Percentiles rank a stretch among this genome's conserved stretches.
Evolutionary conservation across 2,113 vertebrate genomes (phyloP).

Genomic region (Phyllopteryx taeniolatus): DNA sequence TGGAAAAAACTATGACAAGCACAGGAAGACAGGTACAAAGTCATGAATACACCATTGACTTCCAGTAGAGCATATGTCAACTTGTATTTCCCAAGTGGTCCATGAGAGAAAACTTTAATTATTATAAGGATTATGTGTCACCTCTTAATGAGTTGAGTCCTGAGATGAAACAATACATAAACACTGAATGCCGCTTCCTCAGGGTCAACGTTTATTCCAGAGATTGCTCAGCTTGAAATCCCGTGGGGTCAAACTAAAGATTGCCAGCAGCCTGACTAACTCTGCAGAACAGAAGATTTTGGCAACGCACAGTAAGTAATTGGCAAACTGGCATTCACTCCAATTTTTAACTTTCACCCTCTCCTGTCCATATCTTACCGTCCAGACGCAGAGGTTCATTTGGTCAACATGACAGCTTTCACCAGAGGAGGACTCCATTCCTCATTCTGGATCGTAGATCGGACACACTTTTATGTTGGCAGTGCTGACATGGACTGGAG

Average conservation of each 20-base stretch:
- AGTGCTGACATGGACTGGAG: conserved; percentile 87
- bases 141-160: conserved; percentile 38
- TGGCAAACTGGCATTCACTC: conserved; percentile 23
- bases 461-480: conserved; percentile 87
- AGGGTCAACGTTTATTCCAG: conserved; percentile 72
- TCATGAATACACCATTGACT: not conserved
- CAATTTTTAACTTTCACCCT: conserved; percentile 9
- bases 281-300: conserved; percentile 63
- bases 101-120: conserved; percentile 32
- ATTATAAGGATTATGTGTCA: conserved; percentile 29
- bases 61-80: conserved; percentile 9
- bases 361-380: not conserved
- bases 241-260: conserved; percentile 67
- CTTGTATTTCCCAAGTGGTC: conserved; percentile 22
- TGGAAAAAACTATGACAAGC: conserved; percentile 71
- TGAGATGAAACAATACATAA: conserved; percentile 10
- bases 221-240: conserved; percentile 62
- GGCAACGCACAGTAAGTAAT: conserved; percentile 55
- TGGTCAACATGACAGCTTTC: conserved; percentile 87
- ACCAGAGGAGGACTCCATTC: conserved; percentile 86
- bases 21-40: conserved; percentile 79
- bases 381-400: conserved; percentile 82
- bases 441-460: conserved; percentile 91
- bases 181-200: conserved; percentile 28
- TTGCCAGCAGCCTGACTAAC: conserved; percentile 63